phyloP scores from a whole-genome alignment of 2,113 vertebrate species.

The Python bivittatus region DNA sequence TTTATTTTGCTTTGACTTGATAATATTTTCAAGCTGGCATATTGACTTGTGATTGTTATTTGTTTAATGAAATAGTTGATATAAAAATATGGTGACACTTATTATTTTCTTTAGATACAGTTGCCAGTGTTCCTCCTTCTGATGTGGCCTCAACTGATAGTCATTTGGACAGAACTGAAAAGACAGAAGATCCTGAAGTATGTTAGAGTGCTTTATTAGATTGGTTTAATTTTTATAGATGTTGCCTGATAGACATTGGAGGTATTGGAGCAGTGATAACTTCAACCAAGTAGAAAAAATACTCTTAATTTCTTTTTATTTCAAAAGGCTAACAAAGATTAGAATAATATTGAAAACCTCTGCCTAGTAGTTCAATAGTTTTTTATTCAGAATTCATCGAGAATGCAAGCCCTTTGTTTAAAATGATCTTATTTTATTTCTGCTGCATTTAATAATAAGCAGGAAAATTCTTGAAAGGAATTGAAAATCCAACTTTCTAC shows the following conservation, averaged over 20 bases:
- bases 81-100: background rate
- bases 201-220: conserved; percentile 55
- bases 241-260: background rate
- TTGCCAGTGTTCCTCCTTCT: conserved; percentile 62
- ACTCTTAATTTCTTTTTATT: background rate
- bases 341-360: background rate
- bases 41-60: conserved; percentile 4
- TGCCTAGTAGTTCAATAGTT: background rate
- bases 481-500: background rate
- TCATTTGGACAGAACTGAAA: conserved; percentile 20
- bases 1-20: background rate
- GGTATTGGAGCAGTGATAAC: background rate
- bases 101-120: conserved; percentile 63
- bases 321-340: background rate
- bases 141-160: conserved; percentile 55
- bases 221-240: background rate
- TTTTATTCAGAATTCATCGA: background rate
- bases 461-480: background rate
- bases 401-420: background rate
- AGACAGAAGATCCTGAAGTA: conserved; percentile 45
- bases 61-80: background rate
- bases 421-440: background rate
- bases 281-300: background rate
- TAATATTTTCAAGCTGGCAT: background rate
- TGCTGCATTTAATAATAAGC: background rate